These are phyloP conservation scores for Celastrina argiolus DNA, from an alignment of 2,888 invertebrate species.

Conservation along the genomic window DNA sequence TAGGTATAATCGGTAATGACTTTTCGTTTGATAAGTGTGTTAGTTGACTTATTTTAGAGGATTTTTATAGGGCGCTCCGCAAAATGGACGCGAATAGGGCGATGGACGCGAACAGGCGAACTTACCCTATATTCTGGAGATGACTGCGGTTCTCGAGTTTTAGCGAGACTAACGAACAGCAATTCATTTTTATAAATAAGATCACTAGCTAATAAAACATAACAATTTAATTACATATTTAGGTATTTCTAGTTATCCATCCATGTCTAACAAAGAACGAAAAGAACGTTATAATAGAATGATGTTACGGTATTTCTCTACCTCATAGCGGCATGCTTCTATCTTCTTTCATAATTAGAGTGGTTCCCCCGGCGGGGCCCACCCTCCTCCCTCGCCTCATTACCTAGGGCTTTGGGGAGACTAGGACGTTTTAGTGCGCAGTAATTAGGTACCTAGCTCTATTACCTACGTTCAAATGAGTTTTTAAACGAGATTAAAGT, in stretches of 20 bases:
- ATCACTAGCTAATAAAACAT: background rate
- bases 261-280: background rate
- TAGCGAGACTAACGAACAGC: too few species aligned
- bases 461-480: constrained; percentile 37
- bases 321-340: constrained; percentile 52
- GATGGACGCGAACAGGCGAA: too few species aligned
- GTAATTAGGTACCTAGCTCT: constrained; percentile 47
- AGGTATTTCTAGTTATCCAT: background rate
- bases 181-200: too few species aligned
- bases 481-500: constrained; percentile 32
- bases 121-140: too few species aligned
- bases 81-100: too few species aligned
- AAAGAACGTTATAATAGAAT: constrained; percentile 24
- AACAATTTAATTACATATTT: background rate
- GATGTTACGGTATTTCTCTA: constrained; percentile 27
- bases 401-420: constrained; percentile 61
- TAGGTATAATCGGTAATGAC: too few species aligned
- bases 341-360: constrained; percentile 76
- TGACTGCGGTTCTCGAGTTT: too few species aligned
- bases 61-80: too few species aligned
- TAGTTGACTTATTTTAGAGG: too few species aligned
- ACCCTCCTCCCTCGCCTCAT: constrained; percentile 48
- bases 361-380: constrained; percentile 52
- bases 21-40: too few species aligned
- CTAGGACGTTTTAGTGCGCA: constrained; percentile 50